phyloP scores from a whole-genome alignment of 1,140 invertebrate genomes.

The Pseudomyrmex dendroicus region DNA sequence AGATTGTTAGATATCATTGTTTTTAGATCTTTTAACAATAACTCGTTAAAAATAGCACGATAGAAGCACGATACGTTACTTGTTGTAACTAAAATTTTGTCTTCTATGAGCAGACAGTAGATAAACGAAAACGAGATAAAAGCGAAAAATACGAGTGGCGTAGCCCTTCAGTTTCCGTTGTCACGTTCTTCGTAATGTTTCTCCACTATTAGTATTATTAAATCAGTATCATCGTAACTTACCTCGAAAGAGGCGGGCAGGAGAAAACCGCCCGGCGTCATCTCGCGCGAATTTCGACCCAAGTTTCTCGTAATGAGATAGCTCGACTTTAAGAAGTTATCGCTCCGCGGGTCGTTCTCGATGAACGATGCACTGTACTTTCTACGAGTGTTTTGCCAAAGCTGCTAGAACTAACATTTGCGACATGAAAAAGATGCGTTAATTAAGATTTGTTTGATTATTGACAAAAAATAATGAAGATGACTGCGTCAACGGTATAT shows the following conservation, averaged over 20 bases:
- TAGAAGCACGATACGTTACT: not conserved
- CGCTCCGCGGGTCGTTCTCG: constrained; percentile 3
- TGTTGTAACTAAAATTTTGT: constrained; percentile 11
- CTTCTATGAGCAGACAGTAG: not conserved
- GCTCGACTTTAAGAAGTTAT: constrained; percentile 37
- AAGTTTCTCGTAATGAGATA: constrained; percentile 56
- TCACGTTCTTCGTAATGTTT: constrained; percentile 25
- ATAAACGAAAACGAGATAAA: constrained; percentile 35
- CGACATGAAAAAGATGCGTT: not conserved
- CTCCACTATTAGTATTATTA: constrained; percentile 47
- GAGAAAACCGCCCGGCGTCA: not conserved
- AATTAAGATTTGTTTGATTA: not conserved
- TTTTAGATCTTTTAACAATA: not conserved
- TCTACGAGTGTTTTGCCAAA: not conserved
- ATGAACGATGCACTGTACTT: constrained; percentile 39
- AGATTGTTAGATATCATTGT: too few relatives aligned
- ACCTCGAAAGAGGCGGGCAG: not conserved
- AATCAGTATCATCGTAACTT: constrained; percentile 39
- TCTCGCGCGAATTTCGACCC: constrained; percentile 37
- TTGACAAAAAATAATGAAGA: not conserved
- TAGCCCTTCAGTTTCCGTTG: constrained; percentile 10
- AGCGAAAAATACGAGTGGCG: not conserved
- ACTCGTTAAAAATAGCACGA: not conserved
- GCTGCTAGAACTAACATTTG: not conserved
- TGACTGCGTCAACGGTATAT: not conserved